These are phyloP conservation scores for Leptinotarsa undecemlineata DNA, from an alignment of 1,140 invertebrate genomes.

Conservation along the genomic window DNA sequence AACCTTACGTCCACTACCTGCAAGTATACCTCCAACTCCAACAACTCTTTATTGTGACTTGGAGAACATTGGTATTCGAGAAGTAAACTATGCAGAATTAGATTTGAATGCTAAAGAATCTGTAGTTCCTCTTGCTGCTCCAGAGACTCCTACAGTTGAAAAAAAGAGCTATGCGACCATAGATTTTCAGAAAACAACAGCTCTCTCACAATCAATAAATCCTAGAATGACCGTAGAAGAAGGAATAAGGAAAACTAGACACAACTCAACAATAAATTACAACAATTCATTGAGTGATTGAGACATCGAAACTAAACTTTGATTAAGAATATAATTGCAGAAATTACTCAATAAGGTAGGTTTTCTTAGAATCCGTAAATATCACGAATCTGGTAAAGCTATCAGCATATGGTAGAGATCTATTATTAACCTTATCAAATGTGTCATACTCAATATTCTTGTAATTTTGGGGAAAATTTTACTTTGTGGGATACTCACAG, in stretches of 20 bases:
- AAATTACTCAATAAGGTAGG: not conserved
- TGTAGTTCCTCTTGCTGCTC: slow-evolving; percentile 50
- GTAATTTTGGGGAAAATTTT: not conserved
- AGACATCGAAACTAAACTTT: slow-evolving; percentile 9
- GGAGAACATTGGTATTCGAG: slow-evolving; percentile 47
- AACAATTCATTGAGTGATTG: slow-evolving; percentile 65
- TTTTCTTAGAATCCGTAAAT: too few relatives aligned
- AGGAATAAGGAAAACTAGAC: slow-evolving; percentile 67
- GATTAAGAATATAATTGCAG: not conserved
- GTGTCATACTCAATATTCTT: not conserved
- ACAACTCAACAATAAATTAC: slow-evolving; percentile 66
- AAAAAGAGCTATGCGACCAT: slow-evolving; percentile 87
- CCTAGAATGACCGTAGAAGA: slow-evolving; percentile 61
- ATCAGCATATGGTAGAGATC: not conserved
- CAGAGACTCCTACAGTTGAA: slow-evolving; percentile 61
- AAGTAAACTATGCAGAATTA: slow-evolving; percentile 78
- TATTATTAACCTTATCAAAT: not conserved
- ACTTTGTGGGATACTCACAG: too few relatives aligned
- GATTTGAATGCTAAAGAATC: slow-evolving; percentile 66
- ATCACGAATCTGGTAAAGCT: too few relatives aligned
- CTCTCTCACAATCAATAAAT: slow-evolving; percentile 71
- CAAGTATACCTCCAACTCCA: slow-evolving; percentile 56
- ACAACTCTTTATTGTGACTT: slow-evolving; percentile 55
- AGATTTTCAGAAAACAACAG: slow-evolving; percentile 90
- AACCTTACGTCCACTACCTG: slow-evolving; percentile 53